Evolutionary conservation across 2,888 invertebrate genomes (phyloP).

Genomic region (Melanargia galathea): DNA sequence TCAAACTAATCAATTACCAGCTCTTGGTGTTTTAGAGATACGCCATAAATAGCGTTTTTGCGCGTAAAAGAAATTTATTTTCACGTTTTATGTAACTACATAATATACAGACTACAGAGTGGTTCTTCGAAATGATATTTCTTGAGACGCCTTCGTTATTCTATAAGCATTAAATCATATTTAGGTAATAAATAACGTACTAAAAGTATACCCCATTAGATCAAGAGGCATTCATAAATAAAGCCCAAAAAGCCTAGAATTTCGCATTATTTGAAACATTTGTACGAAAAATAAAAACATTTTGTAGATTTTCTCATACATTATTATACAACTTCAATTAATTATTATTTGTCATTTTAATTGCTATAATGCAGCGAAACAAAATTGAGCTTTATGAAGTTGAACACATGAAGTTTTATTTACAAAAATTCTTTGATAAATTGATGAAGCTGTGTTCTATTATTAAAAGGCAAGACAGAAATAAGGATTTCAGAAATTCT

Average conservation of each 20-base stretch:
- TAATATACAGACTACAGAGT: conserved; percentile 2
- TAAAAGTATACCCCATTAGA: neutral
- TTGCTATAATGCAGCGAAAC: too few species aligned
- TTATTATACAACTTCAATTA: too few species aligned
- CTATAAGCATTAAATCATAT: conserved; percentile 10
- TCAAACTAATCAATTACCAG: neutral
- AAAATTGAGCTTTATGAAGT: too few species aligned
- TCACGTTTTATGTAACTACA: conserved; percentile 16
- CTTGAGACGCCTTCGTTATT: conserved; percentile 9
- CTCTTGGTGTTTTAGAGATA: conserved; percentile 15
- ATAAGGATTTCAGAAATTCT: too few species aligned
- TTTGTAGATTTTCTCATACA: too few species aligned
- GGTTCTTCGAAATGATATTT: conserved; percentile 5
- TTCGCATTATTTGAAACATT: neutral
- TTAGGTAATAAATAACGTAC: conserved; percentile 18
- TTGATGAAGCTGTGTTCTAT: too few species aligned
- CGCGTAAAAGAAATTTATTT: conserved; percentile 24
- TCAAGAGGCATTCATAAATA: conserved; percentile 7
- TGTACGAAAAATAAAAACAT: too few species aligned
- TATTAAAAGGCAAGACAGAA: too few species aligned
- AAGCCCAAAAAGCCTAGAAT: neutral
- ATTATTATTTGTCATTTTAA: too few species aligned
- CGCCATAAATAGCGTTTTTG: conserved; percentile 32
- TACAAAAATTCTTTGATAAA: too few species aligned
- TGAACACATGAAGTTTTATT: too few species aligned